Evolutionary conservation across 2,113 vertebrate species (phyloP), one percentile per base, ranked within the genome.

Genomic region (Elephas maximus): DNA sequence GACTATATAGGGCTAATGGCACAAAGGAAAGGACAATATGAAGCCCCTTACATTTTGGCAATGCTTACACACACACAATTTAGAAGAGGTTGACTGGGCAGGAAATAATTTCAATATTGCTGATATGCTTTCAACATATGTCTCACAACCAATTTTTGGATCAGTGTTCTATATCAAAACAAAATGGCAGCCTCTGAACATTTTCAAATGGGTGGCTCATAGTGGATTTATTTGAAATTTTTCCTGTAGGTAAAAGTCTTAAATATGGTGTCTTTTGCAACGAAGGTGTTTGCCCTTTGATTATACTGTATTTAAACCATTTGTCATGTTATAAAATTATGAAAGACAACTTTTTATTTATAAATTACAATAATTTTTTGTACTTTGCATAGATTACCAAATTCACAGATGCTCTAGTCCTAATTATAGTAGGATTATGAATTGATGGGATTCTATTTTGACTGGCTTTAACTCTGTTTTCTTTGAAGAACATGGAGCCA

Each of bases 81-180:
- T 57, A 57, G 14, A 23, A 96, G 9, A 53, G 2, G 0, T 26
- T 53, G 44, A 67, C 37, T 6, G 41, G 41, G 17, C 24, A 48
- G 44, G 14, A 83, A 1, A 8, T 89, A 14, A 84, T 79, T 65
- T 95, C 60, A 94, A 14, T 3, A 91, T 63, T 62, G 53, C 17
- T 74, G 33, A 82, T 8, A 30, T 63, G 21, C n/a, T 87, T 91
- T 94, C 65, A 84, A 84, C 69, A 62, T 71, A 93, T 69, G 77
- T 53, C 45, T 84, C 63, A n/a, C 37, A 45, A 62, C 20, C 24
- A 51, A 28, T 20, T 89, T 85, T 86, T 26, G 53, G 45, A 79
- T 62, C 41, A 21, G 1, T 67, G 8, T 73, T 90, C 88, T 88
- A 81, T 90, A 41, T 87, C 90, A 10, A 96, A 92, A 78, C 48